Conservation (phyloP, 2,888 invertebrate species). For the Polyommatus icarus region DNA sequence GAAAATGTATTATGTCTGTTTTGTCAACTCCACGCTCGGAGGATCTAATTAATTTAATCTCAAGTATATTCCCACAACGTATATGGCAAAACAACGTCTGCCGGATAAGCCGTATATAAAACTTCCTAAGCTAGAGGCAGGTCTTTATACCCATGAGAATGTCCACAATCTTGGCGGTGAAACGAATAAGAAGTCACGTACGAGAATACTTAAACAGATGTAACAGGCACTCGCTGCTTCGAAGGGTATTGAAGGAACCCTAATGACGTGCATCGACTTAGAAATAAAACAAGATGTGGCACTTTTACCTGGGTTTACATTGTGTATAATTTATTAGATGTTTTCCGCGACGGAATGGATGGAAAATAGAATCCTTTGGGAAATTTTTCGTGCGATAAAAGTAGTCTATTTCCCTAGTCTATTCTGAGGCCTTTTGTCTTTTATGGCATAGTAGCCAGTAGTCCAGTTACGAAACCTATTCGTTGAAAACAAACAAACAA, state of each 20-base stretch:
- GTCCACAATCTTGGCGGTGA: not conserved
- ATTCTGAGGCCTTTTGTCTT: no score
- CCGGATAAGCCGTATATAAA: not conserved
- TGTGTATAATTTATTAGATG: not conserved
- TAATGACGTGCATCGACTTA: slow-evolving; percentile 25
- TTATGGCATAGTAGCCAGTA: no score
- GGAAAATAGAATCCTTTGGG: no score
- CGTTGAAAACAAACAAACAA: no score
- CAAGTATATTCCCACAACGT: not conserved
- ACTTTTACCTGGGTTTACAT: not conserved
- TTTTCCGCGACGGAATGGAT: not conserved
- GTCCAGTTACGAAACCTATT: no score
- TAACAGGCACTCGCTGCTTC: slow-evolving; percentile 1
- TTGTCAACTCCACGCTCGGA: not conserved
- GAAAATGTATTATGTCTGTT: no score
- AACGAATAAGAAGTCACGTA: slow-evolving; percentile 27
- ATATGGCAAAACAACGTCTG: not conserved
- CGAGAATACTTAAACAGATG: slow-evolving; percentile 18
- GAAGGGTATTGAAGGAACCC: slow-evolving; percentile 15
- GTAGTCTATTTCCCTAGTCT: no score
- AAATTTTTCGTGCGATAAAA: no score
- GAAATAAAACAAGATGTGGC: not conserved
- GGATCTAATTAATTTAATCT: no score
- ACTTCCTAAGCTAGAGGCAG: not conserved
- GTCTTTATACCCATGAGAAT: not conserved